Conservation (phyloP, 2,797 vertebrate genomes). For the Sus cebifrons region DNA sequence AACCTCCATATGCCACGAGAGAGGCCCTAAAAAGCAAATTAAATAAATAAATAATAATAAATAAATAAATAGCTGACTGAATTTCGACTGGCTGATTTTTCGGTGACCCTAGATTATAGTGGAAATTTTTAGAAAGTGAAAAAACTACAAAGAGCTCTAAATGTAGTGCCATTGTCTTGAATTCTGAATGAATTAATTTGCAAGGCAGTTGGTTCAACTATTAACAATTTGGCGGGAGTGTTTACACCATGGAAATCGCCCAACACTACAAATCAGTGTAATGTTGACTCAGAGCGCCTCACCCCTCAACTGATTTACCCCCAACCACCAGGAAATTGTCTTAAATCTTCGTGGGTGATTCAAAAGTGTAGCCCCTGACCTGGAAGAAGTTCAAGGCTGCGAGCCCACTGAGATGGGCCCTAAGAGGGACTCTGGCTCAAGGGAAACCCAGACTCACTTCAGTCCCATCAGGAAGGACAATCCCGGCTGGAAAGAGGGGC, state of each 20-base stretch:
- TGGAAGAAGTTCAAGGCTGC: neutral
- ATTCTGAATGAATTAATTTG: neutral
- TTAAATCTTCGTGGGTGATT: neutral
- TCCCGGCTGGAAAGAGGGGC: neutral
- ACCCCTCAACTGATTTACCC: neutral
- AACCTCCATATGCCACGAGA: too few species aligned
- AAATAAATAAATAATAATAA: too few species aligned
- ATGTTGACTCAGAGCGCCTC: neutral
- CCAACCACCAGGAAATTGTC: neutral
- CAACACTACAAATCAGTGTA: neutral
- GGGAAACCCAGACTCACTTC: neutral
- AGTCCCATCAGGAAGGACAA: neutral
- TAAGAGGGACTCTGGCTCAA: neutral
- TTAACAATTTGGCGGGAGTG: neutral
- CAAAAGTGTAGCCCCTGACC: neutral
- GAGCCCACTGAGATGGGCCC: neutral
- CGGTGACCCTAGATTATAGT: neutral
- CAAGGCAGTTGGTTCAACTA: neutral
- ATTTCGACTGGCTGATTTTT: conserved; percentile 37
- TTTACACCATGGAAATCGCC: neutral
- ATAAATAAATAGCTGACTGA: neutral
- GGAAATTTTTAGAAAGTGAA: conserved; percentile 27
- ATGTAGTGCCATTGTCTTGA: neutral
- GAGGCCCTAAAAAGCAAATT: too few species aligned
- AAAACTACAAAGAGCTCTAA: conserved; percentile 29